Evolutionary conservation across 2,888 invertebrate genomes (phyloP).

Genomic region (Caenorhabditis sulstoni): DNA sequence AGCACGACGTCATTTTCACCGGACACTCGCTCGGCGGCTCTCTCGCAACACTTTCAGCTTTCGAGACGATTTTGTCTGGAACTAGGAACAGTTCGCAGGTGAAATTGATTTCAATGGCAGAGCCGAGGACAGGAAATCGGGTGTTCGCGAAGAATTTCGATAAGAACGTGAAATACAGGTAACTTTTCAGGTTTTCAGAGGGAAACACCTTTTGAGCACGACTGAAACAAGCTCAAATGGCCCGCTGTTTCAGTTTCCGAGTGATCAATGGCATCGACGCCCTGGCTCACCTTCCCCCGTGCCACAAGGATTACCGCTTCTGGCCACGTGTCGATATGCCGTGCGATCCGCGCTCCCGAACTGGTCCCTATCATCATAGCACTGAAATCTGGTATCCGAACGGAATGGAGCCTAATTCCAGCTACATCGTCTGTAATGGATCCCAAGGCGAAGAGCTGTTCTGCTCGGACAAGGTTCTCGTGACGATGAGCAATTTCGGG

Average conservation of each 20-base stretch:
- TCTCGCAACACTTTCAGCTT: conserved; percentile 23
- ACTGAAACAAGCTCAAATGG: background rate
- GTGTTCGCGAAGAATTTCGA: conserved; percentile 49
- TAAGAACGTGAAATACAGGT: conserved; percentile 38
- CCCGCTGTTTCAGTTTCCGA: conserved; percentile 48
- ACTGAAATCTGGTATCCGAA: conserved; percentile 52
- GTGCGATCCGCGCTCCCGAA: conserved; percentile 32
- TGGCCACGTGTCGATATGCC: conserved; percentile 30
- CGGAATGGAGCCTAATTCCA: conserved; percentile 41
- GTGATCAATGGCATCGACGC: conserved; percentile 42
- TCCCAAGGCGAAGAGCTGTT: conserved; percentile 40
- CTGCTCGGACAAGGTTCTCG: conserved; percentile 20
- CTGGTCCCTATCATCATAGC: conserved; percentile 50
- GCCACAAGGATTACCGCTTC: conserved; percentile 47
- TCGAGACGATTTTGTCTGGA: conserved; percentile 22
- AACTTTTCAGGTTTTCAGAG: background rate
- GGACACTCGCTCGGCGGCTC: conserved; percentile 56
- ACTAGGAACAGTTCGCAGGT: conserved; percentile 23
- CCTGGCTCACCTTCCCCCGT: conserved; percentile 33
- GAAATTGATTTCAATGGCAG: conserved; percentile 38
- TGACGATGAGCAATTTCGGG: conserved; percentile 38
- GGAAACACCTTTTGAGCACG: background rate
- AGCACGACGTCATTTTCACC: conserved; percentile 49
- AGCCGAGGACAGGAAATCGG: conserved; percentile 49
- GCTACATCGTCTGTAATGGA: conserved; percentile 38